Evolutionary conservation across 2,888 invertebrate species (phyloP), one percentile per base, ranked within the genome.

Genomic region (Tinea semifulvella): DNA sequence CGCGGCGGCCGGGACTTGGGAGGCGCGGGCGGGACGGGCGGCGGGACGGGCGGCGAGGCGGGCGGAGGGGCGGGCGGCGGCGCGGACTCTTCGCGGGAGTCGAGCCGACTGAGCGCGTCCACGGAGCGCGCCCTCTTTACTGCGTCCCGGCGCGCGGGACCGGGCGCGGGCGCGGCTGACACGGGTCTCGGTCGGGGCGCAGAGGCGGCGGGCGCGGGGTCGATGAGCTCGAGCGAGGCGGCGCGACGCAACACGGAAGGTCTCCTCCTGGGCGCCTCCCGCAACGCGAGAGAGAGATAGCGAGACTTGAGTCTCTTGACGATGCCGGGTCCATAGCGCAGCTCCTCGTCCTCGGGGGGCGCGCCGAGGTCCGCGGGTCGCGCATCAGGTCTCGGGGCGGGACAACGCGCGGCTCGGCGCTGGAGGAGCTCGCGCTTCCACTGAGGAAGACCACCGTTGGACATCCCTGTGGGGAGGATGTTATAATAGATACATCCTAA

Each of bases 271-370:
- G 84, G 85, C 31, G 86, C 85, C 56, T 91, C 91, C n/a, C 93
- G 84, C 49, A 94, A 73, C 7, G 94, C 92, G 52, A 94, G 84
- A 66, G 91, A 92, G 50, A 95, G 84, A 67, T 94, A 95, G 62
- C 92, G 89, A 63, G 92, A 91, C 65, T 92, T 89, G 53, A 95
- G 84, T 57, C 90, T 90, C 61, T 91, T 92, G 27, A 95, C 95
- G 61, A 95, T 94, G 47, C 95, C 94, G 43, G 95, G 95, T 1
- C 95, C 95, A 79, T 95, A 94, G 62, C 90, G 89, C 47, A 94
- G 79, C 65, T 94, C 94, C 69, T 93, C 93, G 53, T 72, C 73
- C 39, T 68, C 68, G 51, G 65, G 58, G 67, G 66, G 59, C 63
- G 46, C 49, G 61, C 56, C 31, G 63, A 61, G 44, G 68, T 63